phyloP scores from a whole-genome alignment of 2,888 invertebrate species.

The Salticus scenicus region DNA sequence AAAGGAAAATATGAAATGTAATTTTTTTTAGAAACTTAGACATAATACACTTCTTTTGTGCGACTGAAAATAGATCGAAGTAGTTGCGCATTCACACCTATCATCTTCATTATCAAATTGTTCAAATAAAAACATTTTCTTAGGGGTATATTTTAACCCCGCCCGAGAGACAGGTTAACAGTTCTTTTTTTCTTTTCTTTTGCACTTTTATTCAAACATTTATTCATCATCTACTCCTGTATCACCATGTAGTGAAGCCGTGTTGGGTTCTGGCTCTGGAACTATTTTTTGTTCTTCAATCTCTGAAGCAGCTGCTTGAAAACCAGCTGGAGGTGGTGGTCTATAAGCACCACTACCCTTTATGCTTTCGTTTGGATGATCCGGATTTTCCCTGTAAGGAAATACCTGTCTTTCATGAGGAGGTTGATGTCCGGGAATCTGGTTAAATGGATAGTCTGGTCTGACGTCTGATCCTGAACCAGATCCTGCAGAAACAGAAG shows the following conservation, averaged over 20 bases:
- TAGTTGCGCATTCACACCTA: background rate
- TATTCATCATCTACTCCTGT: constrained; percentile 47
- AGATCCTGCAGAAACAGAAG: background rate
- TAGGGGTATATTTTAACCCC: constrained; percentile 13
- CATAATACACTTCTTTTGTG: constrained; percentile 40
- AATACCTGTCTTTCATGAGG: constrained; percentile 58
- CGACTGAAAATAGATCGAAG: constrained; percentile 38
- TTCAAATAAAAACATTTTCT: background rate
- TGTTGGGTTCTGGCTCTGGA: constrained; percentile 26
- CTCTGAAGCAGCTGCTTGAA: constrained; percentile 61
- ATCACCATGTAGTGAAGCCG: constrained; percentile 44
- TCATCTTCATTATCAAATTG: background rate
- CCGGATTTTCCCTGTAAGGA: constrained; percentile 64
- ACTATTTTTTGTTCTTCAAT: constrained; percentile 35
- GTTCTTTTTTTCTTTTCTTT: constrained; percentile 20
- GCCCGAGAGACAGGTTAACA: constrained; percentile 19
- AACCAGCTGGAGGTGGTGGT: constrained; percentile 64
- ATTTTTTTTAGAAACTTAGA: constrained; percentile 2
- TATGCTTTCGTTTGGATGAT: constrained; percentile 61
- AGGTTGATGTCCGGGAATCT: constrained; percentile 61
- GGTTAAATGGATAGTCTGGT: constrained; percentile 33
- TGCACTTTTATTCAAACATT: constrained; percentile 10
- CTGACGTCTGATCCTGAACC: constrained; percentile 26
- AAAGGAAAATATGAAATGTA: background rate
- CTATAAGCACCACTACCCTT: constrained; percentile 60